Percentiles rank a stretch among this genome's conserved stretches.
These are phyloP conservation scores for Mythimna loreyi DNA, from an alignment of 2,888 invertebrate genomes.

Conservation along the genomic window DNA sequence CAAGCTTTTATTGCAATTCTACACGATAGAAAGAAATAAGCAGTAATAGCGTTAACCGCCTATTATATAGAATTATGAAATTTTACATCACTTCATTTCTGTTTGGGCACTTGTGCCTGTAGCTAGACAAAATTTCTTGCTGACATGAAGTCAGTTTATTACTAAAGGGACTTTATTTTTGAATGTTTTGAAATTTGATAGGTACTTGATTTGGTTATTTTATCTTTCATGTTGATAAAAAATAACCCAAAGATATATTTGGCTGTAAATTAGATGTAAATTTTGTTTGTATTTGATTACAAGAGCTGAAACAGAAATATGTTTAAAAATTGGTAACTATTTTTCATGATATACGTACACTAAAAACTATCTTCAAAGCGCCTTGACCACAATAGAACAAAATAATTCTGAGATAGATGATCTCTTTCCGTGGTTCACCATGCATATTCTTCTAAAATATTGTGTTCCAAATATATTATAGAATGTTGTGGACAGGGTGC, in stretches of 20 bases:
- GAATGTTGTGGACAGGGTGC: background rate
- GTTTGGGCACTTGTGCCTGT: background rate
- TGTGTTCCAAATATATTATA: background rate
- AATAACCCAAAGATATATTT: constrained; percentile 9
- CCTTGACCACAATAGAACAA: background rate
- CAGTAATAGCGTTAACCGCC: background rate
- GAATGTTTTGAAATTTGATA: background rate
- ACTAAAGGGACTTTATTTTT: constrained; percentile 4
- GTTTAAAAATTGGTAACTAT: background rate
- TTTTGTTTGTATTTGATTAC: constrained; percentile 4
- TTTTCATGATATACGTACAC: background rate
- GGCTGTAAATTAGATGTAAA: constrained; percentile 17
- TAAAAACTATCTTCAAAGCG: background rate
- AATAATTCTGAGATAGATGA: background rate
- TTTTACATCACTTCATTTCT: constrained; percentile 5
- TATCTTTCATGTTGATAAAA: background rate
- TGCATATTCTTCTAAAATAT: background rate
- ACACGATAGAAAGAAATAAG: background rate
- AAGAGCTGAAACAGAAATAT: constrained; percentile 12
- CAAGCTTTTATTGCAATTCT: background rate
- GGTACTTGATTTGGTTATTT: background rate
- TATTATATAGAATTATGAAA: background rate
- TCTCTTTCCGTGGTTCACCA: background rate
- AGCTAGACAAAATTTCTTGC: background rate
- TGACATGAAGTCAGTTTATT: background rate